Evolutionary conservation across 2,113 vertebrate genomes (phyloP), one percentile per base, ranked within the genome.

Genomic region (Alosa alosa): DNA sequence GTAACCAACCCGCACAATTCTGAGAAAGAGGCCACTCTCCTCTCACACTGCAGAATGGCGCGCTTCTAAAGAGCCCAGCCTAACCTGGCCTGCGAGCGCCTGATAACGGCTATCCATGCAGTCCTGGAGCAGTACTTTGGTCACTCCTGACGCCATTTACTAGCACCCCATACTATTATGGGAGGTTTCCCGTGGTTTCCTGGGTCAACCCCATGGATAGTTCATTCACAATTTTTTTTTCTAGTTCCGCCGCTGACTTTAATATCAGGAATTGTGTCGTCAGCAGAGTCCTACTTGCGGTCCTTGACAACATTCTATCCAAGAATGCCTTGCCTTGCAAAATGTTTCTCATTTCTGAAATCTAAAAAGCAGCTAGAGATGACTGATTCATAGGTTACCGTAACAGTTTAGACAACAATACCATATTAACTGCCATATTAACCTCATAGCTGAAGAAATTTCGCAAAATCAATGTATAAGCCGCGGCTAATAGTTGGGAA

Each of bases 31-130:
- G 88, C 75, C 8, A 36, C 25, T 72, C 64, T 72, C 31, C 31
- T 10, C 6, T 72, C 64, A 25, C 31, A 10, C 25, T 36, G 64
- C 31, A 72, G 64, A 72, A 31, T 72, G 25, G 64, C 10, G 64
- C 10, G n/a, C 25, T 25, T 72, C 25, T 72, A 18, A 55, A 55
- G 52, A 64, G 57, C 57, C 57, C 9, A n/a, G 20, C 57, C 57
- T n/a, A 3, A 25, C 3, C 25, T 9, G 41, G 64, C 64, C 64
- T 91, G 90, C 13, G 0, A 17, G 25, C 15, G 64, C 78, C 81
- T 46, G 91, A 92, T 91, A 91, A 88, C 20, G 36, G 52, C 89
- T 90, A 91, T 91, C 91, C 68, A 41, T 50, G 13, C 1, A 75
- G 25, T 49, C 22, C 90, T 88, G 7, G 25, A 10, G 9, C 64